Base-by-base conservation (phyloP, 1,140 invertebrate genomes). In the Cataglyphis hispanica region DNA sequence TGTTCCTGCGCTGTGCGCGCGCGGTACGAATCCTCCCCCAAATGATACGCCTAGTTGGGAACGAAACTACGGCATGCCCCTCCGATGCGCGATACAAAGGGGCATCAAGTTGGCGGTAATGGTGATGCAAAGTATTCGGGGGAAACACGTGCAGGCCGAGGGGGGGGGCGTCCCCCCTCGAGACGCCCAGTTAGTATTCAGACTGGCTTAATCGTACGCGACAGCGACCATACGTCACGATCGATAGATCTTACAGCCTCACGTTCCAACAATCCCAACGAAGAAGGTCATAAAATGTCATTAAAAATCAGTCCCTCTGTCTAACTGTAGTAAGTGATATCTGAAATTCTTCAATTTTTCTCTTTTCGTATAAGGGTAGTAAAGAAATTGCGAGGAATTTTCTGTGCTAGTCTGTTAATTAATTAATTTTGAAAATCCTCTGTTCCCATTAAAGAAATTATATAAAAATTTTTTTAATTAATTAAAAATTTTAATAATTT, bases 11-110 rank as follows among this genome's bases (percentile, higher is more conserved):
- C 56, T 80, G 74, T 50, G 46, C 46, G 46, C 40, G 74, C 78
- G 60, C 74, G 74, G 72, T 83, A 84, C 80, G 67, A 64, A 58
- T 60, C 78, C 80, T 89, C 58, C 88, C 46, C 46, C 46, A 50
- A 91, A 91, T 91, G 90, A 91, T 90, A 91, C 90, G 90, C 89
- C 90, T 91, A 91, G 90, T 91, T 91, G 89, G 60, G 89, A 87
- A 91, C 87, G 89, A 91, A 91, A 89, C 89, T 91, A 67, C 53
- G 89, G 80, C 69, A 85, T 85, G 85, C 89, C 89, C 89, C 88
- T 64, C 88, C 67, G 78, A 53, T 75, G 77, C 61, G 40, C 67
- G 72, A 64, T 81, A 90, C 86, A 90, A 90, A 90, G 88, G 89
- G 89, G 83, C 86, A 90, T 87, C 86, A 74, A 90, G 86, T 86